Conservation (phyloP, 1,140 invertebrate species). For the Drosophila bocki region DNA sequence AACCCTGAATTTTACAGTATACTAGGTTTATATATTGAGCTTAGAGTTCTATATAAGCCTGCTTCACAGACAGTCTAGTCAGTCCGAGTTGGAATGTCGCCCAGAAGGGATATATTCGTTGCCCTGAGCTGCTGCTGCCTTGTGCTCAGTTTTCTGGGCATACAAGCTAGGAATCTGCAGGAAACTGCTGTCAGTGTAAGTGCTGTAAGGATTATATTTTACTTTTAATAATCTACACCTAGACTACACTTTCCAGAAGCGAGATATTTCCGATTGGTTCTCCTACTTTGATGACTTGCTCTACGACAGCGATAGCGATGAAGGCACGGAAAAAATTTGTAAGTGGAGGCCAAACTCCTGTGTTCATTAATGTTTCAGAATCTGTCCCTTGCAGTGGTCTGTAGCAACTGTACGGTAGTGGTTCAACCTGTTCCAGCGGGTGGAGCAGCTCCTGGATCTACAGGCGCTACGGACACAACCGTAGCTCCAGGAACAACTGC, state of each 20-base stretch:
- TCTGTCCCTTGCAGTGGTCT: background rate
- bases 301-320: slow-evolving; percentile 16
- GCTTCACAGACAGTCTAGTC: background rate
- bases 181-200: slow-evolving; percentile 25
- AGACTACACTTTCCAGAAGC: slow-evolving; percentile 24
- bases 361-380: slow-evolving; percentile 50
- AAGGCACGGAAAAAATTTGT: slow-evolving; percentile 44
- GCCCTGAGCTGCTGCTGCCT: slow-evolving; percentile 35
- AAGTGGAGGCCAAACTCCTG: background rate
- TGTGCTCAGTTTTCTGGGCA: background rate
- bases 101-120: slow-evolving; percentile 27
- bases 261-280: slow-evolving; percentile 43
- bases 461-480: background rate
- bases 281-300: slow-evolving; percentile 30
- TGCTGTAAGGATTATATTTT: too few relatives aligned
- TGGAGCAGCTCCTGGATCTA: background rate
- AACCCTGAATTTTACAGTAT: slow-evolving; percentile 4
- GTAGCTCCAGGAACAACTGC: too few relatives aligned
- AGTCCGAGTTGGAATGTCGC: slow-evolving; percentile 57
- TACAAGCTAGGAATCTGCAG: slow-evolving; percentile 21
- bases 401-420: slow-evolving; percentile 63
- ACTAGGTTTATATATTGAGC: slow-evolving; percentile 2
- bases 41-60: slow-evolving; percentile 52
- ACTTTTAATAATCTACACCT: background rate
- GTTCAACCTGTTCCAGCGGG: slow-evolving; percentile 17